Base-by-base conservation (phyloP, 1,140 invertebrate species). In the Latrodectus geometricus region DNA sequence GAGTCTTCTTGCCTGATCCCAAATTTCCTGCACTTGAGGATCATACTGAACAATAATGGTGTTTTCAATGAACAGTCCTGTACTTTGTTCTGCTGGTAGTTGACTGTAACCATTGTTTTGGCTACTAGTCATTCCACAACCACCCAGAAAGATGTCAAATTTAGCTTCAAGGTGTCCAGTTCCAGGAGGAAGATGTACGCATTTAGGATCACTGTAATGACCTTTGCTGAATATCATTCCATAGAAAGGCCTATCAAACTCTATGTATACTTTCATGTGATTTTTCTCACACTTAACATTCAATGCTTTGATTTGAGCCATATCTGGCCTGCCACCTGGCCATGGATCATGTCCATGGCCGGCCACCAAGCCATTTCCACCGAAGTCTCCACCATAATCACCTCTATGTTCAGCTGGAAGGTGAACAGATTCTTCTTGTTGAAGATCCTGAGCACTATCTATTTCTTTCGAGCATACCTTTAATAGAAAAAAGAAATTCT, bases 231-330 rank as follows among this genome's bases (percentile, higher is more conserved):
- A 98, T 88, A 98, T 97, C 94, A 98, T 97, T 8, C 97, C 97
- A 91, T 97, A 97, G 92, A 98, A 98, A 0, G 97, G 96, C 50
- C 96, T 93, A 90, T 98, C 97, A 91, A 98, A 98, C 90, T 97
- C 96, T 89, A 98, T 96, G 91, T 92, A 93, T 4, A 95, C 94
- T 54, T 92, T 90, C 97, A 98, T 98, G 90, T 97, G 95, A 66
- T 96, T 97, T 91, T 98, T 98, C 91, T 98, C 97, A 91, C 97
- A 98, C 90, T 97, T 96, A 68, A 98, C 97, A 91, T 98, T 96
- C n/a, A 95, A 72, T 50, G 70, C 79, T 75, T 89, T 89, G 73
- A 89, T 89, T 76, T 89, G 88, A 8, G 88, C 75, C 70, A 88
- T 86, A 14, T 89, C 89, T 21, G 88, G 79, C 20, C 88, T 75